Percentiles rank a stretch among this genome's conserved stretches.
Evolutionary conservation across 1,140 invertebrate species (phyloP).

Genomic region (Drosophila sp.): DNA sequence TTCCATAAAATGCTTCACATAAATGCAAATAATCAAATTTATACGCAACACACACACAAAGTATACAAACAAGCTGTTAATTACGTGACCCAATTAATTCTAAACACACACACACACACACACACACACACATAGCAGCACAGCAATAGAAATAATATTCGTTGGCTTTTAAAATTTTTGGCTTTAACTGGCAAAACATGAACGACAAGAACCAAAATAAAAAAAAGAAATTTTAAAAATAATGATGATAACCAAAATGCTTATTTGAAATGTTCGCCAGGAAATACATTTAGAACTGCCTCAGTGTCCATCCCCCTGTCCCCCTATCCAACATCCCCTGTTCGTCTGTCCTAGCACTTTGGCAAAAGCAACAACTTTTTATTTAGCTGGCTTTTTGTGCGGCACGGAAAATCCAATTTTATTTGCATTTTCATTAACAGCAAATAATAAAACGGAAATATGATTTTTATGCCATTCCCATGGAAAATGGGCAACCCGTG

Average conservation of each 20-base stretch:
- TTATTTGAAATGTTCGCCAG: conserved; percentile 77
- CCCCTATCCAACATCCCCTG: neutral
- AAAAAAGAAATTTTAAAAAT: neutral
- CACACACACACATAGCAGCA: conserved; percentile 20
- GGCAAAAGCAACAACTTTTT: conserved; percentile 60
- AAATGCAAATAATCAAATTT: conserved; percentile 56
- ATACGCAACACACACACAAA: conserved; percentile 29
- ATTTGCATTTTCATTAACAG: conserved; percentile 82
- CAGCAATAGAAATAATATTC: conserved; percentile 29
- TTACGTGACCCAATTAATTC: conserved; percentile 81
- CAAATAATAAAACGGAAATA: conserved; percentile 82
- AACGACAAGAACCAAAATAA: conserved; percentile 1
- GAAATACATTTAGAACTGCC: conserved; percentile 69
- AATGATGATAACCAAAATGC: conserved; percentile 67
- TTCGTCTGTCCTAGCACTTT: too few relatives aligned
- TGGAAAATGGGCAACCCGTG: conserved; percentile 24
- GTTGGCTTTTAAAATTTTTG: conserved; percentile 65
- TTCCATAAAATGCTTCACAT: conserved; percentile 27
- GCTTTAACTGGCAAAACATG: conserved; percentile 12
- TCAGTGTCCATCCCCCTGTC: neutral
- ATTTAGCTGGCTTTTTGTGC: conserved; percentile 73
- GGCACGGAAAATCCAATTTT: conserved; percentile 78
- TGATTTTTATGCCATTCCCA: conserved; percentile 80
- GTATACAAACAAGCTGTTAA: conserved; percentile 68
- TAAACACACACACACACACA: conserved; percentile 60